Conservation (phyloP, 1,140 invertebrate genomes). For the Orius insidiosus region DNA sequence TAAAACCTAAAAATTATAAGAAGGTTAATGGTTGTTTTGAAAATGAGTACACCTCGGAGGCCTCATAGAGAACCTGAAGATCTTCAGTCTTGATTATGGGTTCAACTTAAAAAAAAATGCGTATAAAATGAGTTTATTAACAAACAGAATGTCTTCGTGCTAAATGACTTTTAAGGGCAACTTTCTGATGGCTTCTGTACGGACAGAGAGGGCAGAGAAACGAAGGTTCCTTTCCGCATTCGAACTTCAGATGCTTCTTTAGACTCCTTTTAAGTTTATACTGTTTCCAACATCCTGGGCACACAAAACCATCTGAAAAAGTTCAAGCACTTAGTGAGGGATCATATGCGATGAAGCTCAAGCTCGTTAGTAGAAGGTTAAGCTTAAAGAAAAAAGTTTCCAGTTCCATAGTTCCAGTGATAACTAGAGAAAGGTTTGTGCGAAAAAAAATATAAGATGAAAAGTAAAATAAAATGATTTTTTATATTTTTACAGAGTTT, state of each 20-base stretch:
- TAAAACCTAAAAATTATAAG: constrained; percentile 6
- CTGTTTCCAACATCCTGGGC: constrained; percentile 26
- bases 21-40: no score
- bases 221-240: constrained; percentile 35
- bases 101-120: neutral
- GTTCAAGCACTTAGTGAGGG: no score
- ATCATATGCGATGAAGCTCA: no score
- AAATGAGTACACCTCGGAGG: no score
- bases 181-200: constrained; percentile 25
- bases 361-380: no score
- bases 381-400: no score
- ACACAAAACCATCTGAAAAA: constrained; percentile 20
- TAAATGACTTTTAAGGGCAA: constrained; percentile 26
- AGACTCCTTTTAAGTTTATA: constrained; percentile 35
- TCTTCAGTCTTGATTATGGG: no score
- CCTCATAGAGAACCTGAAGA: no score
- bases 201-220: constrained; percentile 31
- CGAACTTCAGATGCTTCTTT: constrained; percentile 26
- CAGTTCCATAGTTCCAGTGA: no score
- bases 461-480: neutral
- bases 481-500: neutral
- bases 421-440: neutral
- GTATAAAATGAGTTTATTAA: no score
- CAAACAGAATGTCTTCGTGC: constrained; percentile 21
- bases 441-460: neutral